Conservation (phyloP, 2,113 vertebrate species). For the Centropus bengalensis region DNA sequence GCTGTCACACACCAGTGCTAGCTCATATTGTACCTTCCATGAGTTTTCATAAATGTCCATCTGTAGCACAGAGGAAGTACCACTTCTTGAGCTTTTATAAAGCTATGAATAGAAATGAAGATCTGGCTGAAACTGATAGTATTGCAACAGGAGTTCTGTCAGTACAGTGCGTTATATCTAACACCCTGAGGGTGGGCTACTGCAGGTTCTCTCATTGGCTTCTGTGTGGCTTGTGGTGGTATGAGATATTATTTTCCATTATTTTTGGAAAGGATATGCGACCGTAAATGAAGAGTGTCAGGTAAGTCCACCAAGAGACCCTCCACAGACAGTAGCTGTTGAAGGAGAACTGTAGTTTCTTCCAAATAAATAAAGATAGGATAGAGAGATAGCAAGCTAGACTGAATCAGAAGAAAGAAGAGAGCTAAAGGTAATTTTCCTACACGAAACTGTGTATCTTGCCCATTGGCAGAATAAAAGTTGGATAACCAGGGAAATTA, state of each 20-base stretch:
- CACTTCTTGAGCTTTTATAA: neutral
- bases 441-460: neutral
- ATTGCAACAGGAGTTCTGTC: neutral
- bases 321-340: neutral
- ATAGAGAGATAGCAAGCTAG: accelerated
- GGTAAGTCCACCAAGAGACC: neutral
- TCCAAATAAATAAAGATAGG: neutral
- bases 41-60: neutral
- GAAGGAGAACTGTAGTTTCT: neutral
- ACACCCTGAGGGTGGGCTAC: neutral
- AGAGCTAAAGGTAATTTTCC: neutral
- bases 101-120: neutral
- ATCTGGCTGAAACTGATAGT: neutral
- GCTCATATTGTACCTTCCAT: neutral
- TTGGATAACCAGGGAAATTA: neutral
- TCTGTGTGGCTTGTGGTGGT: neutral
- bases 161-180: neutral
- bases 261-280: neutral
- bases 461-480: neutral
- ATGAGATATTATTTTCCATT: neutral
- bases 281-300: neutral
- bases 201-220: neutral
- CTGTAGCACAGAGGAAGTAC: neutral
- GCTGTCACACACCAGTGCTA: neutral
- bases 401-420: neutral